A percentile compares a stretch with the other conserved stretches of the same genome.
These are phyloP conservation scores for Epistrophella euchroma DNA, from an alignment of 2,888 invertebrate species.

Conservation along the genomic window DNA sequence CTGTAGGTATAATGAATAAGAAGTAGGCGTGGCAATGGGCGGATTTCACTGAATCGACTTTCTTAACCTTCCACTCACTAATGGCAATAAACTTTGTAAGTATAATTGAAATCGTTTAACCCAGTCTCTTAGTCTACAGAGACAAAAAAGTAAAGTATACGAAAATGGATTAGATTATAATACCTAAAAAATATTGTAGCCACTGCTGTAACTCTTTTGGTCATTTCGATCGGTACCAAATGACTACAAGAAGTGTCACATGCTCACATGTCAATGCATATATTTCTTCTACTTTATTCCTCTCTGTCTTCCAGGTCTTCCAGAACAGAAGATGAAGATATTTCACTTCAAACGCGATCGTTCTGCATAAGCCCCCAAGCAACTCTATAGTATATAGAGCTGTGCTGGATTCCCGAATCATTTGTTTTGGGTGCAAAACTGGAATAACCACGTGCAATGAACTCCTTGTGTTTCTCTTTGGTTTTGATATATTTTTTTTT, in stretches of 20 bases:
- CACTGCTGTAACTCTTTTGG: not conserved
- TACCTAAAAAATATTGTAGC: not conserved
- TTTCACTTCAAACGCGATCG: constrained; percentile 59
- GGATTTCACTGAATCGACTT: too few species aligned
- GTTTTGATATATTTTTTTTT: too few species aligned
- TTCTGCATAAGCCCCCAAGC: not conserved
- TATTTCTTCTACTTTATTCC: not conserved
- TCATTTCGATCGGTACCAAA: not conserved
- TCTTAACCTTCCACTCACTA: too few species aligned
- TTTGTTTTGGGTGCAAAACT: constrained; percentile 69
- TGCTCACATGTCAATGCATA: constrained; percentile 45
- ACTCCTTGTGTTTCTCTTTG: constrained; percentile 34
- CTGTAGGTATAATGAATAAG: too few species aligned
- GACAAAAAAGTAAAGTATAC: too few species aligned
- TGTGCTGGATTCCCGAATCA: constrained; percentile 37
- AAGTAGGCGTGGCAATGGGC: too few species aligned
- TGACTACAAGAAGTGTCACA: constrained; percentile 29
- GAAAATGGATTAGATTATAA: too few species aligned
- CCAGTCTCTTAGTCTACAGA: too few species aligned
- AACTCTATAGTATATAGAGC: not conserved
- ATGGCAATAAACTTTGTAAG: too few species aligned
- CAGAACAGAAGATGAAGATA: constrained; percentile 61
- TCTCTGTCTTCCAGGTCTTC: not conserved
- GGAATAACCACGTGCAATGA: constrained; percentile 64
- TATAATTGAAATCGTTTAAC: too few species aligned